phyloP scores from a whole-genome alignment of 2,888 invertebrate species.

The Gastracanthus pulcherrimus region DNA sequence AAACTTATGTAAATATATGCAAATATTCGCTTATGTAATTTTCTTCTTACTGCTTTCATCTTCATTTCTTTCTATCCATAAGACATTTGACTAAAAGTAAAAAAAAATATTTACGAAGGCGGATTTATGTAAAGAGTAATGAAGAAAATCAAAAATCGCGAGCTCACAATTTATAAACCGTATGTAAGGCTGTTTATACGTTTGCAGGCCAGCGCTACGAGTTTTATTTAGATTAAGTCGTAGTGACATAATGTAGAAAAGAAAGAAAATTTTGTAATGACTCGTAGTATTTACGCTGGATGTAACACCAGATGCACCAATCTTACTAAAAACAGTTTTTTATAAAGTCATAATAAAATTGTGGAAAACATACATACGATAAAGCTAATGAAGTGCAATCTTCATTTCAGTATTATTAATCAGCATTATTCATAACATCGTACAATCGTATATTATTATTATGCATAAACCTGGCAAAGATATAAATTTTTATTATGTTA shows the following conservation, averaged over 20 bases:
- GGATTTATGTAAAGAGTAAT: slow-evolving; percentile 26
- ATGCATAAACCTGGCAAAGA: neutral
- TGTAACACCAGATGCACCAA: slow-evolving; percentile 59
- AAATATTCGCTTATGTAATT: slow-evolving; percentile 32
- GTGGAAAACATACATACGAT: slow-evolving; percentile 47
- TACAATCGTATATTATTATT: slow-evolving; percentile 15
- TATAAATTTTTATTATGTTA: no score
- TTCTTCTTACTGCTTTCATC: slow-evolving; percentile 26
- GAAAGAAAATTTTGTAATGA: slow-evolving; percentile 58
- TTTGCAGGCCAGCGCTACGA: slow-evolving; percentile 41
- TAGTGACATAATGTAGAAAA: slow-evolving; percentile 3
- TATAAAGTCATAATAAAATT: slow-evolving; percentile 54
- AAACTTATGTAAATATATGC: slow-evolving; percentile 53
- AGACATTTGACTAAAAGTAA: neutral
- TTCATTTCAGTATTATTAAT: slow-evolving; percentile 54
- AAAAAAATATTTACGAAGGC: slow-evolving; percentile 6
- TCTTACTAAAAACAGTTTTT: slow-evolving; percentile 61
- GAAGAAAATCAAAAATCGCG: slow-evolving; percentile 29
- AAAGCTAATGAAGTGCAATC: slow-evolving; percentile 51
- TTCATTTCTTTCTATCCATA: neutral
- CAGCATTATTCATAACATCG: slow-evolving; percentile 15
- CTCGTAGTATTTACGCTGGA: slow-evolving; percentile 37
- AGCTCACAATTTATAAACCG: slow-evolving; percentile 27
- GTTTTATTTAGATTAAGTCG: slow-evolving; percentile 43
- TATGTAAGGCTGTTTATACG: slow-evolving; percentile 46